These are phyloP conservation scores for Trissolcus japonicus DNA, from an alignment of 2,888 invertebrate genomes.

Conservation along the genomic window DNA sequence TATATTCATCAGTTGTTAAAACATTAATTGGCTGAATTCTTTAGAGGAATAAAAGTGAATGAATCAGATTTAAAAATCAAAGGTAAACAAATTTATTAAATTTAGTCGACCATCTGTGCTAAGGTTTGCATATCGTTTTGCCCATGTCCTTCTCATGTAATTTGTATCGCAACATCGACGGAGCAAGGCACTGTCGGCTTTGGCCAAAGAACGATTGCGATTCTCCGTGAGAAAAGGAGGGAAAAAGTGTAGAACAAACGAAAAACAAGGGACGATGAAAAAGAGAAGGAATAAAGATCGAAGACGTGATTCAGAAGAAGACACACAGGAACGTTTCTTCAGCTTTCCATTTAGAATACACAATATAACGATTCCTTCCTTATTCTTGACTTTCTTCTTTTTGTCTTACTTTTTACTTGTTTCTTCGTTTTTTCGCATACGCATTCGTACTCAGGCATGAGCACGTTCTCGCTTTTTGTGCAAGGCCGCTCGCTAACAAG, in stretches of 20 bases:
- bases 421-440: constrained; percentile 54
- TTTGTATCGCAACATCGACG: constrained; percentile 74
- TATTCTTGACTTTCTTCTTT: constrained; percentile 55
- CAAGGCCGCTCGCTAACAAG: constrained; percentile 71
- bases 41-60: too few relatives aligned
- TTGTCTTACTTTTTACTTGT: constrained; percentile 51
- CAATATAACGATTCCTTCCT: constrained; percentile 58
- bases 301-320: constrained; percentile 39
- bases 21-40: too few relatives aligned
- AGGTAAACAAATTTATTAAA: constrained; percentile 49
- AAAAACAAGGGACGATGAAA: constrained; percentile 59
- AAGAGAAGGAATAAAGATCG: constrained; percentile 45
- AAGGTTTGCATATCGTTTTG: constrained; percentile 58
- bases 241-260: constrained; percentile 56
- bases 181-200: constrained; percentile 67
- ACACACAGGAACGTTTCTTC: constrained; percentile 47
- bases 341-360: constrained; percentile 58
- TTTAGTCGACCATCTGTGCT: constrained; percentile 51
- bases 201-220: constrained; percentile 69
- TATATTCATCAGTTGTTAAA: too few relatives aligned
- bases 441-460: constrained; percentile 62
- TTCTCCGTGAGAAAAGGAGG: constrained; percentile 62
- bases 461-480: constrained; percentile 67
- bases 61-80: constrained; percentile 13
- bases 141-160: constrained; percentile 70